Evolutionary conservation across 1,140 invertebrate genomes (phyloP).

Genomic region (Polypedilum vanderplanki): DNA sequence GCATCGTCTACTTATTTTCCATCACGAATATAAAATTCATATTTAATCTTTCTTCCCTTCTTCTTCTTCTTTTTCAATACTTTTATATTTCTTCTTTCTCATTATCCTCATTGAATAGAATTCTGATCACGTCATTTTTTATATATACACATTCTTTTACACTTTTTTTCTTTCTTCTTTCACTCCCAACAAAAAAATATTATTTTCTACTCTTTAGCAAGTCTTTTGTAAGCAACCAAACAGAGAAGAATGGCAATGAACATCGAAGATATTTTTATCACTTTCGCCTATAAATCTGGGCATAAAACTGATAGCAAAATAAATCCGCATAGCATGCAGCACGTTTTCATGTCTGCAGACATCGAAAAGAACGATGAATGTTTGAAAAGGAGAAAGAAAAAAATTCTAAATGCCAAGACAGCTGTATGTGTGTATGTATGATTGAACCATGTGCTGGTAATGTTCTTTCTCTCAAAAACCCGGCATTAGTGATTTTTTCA

Average conservation of each 20-base stretch:
- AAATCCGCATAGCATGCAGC: slow-evolving; percentile 23
- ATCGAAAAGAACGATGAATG: background rate
- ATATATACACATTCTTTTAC: slow-evolving; percentile 1
- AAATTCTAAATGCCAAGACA: background rate
- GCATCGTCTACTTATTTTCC: background rate
- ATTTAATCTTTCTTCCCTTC: slow-evolving; percentile 12
- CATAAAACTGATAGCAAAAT: slow-evolving; percentile 28
- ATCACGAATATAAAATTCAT: background rate
- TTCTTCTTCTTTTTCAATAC: background rate
- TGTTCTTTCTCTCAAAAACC: background rate
- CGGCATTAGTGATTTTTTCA: background rate
- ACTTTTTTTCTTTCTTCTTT: no score
- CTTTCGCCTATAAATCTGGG: slow-evolving; percentile 26
- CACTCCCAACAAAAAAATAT: no score
- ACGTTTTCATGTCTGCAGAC: background rate
- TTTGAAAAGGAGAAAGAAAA: background rate
- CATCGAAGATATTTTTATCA: slow-evolving; percentile 26
- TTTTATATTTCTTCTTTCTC: background rate
- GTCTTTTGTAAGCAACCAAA: no score
- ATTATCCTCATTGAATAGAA: background rate
- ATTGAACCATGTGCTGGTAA: background rate
- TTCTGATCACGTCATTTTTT: slow-evolving; percentile 17
- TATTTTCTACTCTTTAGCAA: no score
- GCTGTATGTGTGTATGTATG: background rate
- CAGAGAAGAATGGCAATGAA: background rate